Conservation (phyloP, 2,113 vertebrate species). For the Poeciliopsis turrubarensis region DNA sequence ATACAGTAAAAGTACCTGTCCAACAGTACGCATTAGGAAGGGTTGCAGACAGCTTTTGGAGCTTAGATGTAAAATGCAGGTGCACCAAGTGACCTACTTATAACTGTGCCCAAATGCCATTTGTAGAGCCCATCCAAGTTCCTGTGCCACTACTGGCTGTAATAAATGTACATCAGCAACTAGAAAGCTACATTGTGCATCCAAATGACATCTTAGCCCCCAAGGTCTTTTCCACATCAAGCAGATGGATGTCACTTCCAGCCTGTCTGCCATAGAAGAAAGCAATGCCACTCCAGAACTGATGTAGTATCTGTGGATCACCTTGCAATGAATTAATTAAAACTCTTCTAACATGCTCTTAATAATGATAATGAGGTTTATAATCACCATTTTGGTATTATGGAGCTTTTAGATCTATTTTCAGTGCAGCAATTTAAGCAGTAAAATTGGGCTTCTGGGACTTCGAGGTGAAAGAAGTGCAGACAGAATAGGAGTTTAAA, state of each 20-base stretch:
- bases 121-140: constrained; percentile 4
- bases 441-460: constrained; percentile 3
- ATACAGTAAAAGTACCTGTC: background rate
- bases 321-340: background rate
- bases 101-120: constrained; percentile 7
- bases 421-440: background rate
- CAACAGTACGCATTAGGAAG: background rate
- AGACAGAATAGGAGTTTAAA: background rate
- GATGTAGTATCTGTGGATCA: constrained; percentile 7
- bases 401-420: background rate
- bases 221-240: constrained; percentile 40
- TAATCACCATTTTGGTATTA: constrained; percentile 2
- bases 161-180: constrained; percentile 15
- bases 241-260: constrained; percentile 33
- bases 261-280: constrained; percentile 17
- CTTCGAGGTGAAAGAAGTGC: background rate
- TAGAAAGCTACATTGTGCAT: constrained; percentile 18
- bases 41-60: background rate
- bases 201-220: constrained; percentile 30
- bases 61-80: constrained; percentile 18
- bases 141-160: constrained; percentile 6
- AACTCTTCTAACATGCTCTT: background rate
- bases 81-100: constrained; percentile 43
- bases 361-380: constrained; percentile 10
- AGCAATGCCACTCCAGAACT: background rate